Conservation (phyloP, 1,140 invertebrate genomes). For the Trachymyrmex cornetzi region DNA sequence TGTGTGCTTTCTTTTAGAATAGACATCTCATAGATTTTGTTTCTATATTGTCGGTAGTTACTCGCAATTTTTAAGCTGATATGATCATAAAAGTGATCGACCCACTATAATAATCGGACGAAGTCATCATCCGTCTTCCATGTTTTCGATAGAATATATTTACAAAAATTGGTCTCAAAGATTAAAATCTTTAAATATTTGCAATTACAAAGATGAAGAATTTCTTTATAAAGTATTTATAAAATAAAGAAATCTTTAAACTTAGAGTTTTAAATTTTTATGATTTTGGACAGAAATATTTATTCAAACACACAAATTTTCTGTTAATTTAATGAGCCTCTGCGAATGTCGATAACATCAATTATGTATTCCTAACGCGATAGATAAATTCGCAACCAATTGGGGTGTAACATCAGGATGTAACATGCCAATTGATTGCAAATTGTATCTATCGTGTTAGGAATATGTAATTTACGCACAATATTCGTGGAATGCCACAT, state of each 20-base stretch:
- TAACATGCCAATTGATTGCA: no score
- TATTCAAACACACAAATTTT: background rate
- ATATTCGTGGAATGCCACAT: no score
- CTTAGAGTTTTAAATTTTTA: no score
- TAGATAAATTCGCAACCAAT: no score
- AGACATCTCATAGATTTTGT: background rate
- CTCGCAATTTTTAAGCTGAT: constrained; percentile 43
- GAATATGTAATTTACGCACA: no score
- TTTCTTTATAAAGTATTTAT: background rate
- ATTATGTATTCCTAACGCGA: no score
- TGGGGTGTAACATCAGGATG: no score
- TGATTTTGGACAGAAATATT: background rate
- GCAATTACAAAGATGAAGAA: background rate
- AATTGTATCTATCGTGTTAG: no score
- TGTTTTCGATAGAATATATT: background rate
- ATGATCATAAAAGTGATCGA: background rate
- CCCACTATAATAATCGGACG: background rate
- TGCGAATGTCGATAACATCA: no score
- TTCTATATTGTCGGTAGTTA: background rate
- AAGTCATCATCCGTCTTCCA: background rate
- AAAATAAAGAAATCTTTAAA: background rate
- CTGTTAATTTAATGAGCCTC: background rate
- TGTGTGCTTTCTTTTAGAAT: constrained; percentile 15
- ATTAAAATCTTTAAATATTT: background rate
- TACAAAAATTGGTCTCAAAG: background rate